These are phyloP conservation scores for Scaptodrosophila latifasciaeformis DNA, from an alignment of 2,888 invertebrate species.

Conservation along the genomic window DNA sequence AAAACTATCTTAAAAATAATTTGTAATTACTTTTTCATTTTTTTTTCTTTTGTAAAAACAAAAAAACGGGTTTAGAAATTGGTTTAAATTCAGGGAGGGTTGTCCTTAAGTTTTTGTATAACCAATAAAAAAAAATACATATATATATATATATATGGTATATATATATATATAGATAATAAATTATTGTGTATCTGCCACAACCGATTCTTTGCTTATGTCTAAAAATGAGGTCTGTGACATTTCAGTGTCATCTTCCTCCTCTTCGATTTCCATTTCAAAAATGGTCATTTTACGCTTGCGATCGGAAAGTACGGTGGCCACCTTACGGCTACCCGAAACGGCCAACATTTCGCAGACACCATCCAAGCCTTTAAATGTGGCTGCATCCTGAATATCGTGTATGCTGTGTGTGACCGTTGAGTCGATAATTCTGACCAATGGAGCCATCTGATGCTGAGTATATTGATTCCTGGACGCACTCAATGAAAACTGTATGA, in stretches of 20 bases:
- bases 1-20: not conserved
- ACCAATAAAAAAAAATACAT: too few species aligned
- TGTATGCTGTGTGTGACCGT: slow-evolving; percentile 76
- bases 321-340: slow-evolving; percentile 86
- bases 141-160: slow-evolving; percentile 37
- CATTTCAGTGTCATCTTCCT: slow-evolving; percentile 86
- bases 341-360: slow-evolving; percentile 84
- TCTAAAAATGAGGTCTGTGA: slow-evolving; percentile 72
- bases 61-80: slow-evolving; percentile 12
- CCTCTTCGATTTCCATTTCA: slow-evolving; percentile 95
- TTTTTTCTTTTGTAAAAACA: not conserved
- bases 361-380: slow-evolving; percentile 80
- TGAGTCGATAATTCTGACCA: slow-evolving; percentile 60
- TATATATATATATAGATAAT: slow-evolving; percentile 11
- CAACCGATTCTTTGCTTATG: slow-evolving; percentile 71
- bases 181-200: not conserved
- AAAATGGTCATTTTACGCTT: slow-evolving; percentile 87
- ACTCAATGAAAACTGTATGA: slow-evolving; percentile 74
- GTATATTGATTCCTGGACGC: slow-evolving; percentile 74
- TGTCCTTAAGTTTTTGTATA: too few species aligned
- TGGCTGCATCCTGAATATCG: slow-evolving; percentile 76
- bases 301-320: slow-evolving; percentile 88
- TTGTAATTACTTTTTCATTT: not conserved
- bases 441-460: slow-evolving; percentile 55
- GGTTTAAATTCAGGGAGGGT: too few species aligned